Evolutionary conservation across 2,888 invertebrate species (phyloP).

Genomic region (Amiota minor): DNA sequence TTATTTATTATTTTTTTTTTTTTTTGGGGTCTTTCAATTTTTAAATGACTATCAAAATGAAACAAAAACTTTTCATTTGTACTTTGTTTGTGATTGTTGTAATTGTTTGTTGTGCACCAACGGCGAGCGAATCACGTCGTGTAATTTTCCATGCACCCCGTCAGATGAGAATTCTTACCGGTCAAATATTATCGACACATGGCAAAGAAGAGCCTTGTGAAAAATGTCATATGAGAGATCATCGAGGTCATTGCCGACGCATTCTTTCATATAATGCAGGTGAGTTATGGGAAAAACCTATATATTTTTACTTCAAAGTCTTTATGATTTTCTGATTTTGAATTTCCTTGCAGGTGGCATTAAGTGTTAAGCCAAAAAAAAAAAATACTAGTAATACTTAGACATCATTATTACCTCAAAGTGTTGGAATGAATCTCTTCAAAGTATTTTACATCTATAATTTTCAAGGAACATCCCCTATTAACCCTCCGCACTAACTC

Average conservation of each 20-base stretch:
- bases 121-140: conserved; percentile 56
- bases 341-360: conserved; percentile 53
- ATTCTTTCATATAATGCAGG: conserved; percentile 63
- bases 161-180: conserved; percentile 49
- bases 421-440: no score
- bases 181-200: conserved; percentile 62
- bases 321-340: no score
- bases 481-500: no score
- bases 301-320: no score
- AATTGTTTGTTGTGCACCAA: conserved; percentile 53
- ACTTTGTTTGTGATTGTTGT: conserved; percentile 51
- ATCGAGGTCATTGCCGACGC: conserved; percentile 68
- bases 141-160: conserved; percentile 66
- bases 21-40: conserved; percentile 14
- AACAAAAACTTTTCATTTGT: conserved; percentile 48
- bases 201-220: conserved; percentile 61
- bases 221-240: conserved; percentile 69
- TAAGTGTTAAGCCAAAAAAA: conserved; percentile 54
- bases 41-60: conserved; percentile 34
- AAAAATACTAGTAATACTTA: no score
- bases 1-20: neutral
- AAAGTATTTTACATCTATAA: no score
- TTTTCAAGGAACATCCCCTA: no score
- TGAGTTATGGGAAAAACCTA: conserved; percentile 35
- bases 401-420: no score